A percentile compares a stretch with the other conserved stretches of the same genome.
phyloP scores from a whole-genome alignment of 1,140 invertebrate species.

The Saccostrea echinata region DNA sequence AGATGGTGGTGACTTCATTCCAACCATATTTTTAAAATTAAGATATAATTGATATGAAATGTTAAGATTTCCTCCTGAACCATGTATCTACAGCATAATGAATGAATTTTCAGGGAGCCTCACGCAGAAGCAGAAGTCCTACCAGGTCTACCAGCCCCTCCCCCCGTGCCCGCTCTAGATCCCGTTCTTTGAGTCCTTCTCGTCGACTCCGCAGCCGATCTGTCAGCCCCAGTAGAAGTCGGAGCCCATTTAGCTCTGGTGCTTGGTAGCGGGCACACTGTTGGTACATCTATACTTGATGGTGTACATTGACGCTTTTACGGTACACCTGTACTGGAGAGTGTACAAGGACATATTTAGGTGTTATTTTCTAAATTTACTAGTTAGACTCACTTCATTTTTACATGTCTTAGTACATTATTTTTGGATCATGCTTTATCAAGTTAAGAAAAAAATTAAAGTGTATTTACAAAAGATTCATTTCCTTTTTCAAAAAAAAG shows the following conservation, averaged over 20 bases:
- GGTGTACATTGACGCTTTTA: not conserved
- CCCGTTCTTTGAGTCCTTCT: constrained; percentile 70
- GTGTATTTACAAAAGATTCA: not conserved
- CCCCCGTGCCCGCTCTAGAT: constrained; percentile 60
- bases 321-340: not conserved
- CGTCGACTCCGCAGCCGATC: constrained; percentile 67
- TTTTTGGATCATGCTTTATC: constrained; percentile 15
- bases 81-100: not conserved
- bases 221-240: constrained; percentile 67
- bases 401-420: constrained; percentile 7
- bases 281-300: not conserved
- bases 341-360: not conserved
- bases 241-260: constrained; percentile 61
- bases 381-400: not conserved
- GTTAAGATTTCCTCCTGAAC: not conserved
- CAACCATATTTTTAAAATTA: too few relatives aligned
- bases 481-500: not conserved
- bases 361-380: not conserved
- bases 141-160: constrained; percentile 64
- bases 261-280: constrained; percentile 43
- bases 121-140: constrained; percentile 71
- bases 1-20: too few relatives aligned
- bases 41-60: not conserved
- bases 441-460: not conserved
- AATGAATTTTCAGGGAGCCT: constrained; percentile 62